Evolutionary conservation across 1,140 invertebrate species (phyloP).

Genomic region (Brachionus calyciflorus): DNA sequence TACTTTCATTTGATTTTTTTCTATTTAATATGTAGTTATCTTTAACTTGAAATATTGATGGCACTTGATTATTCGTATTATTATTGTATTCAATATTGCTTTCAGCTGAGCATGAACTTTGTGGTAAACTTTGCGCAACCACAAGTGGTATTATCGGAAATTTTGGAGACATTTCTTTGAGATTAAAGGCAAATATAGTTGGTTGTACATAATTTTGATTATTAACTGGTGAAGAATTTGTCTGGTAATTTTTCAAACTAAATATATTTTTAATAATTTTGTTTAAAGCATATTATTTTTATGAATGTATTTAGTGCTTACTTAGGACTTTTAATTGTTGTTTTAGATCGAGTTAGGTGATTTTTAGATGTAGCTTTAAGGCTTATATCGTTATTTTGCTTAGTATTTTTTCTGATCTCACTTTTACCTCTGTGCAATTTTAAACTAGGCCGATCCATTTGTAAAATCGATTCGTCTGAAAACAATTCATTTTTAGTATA

Average conservation of each 20-base stretch:
- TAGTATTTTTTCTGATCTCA: not conserved
- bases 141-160: constrained; percentile 5
- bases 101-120: not conserved
- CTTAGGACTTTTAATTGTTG: constrained; percentile 1
- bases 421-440: constrained; percentile 16
- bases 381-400: not conserved
- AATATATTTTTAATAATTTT: too few relatives aligned
- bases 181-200: not conserved
- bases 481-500: constrained; percentile 40
- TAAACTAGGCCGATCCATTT: not conserved
- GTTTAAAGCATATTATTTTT: too few relatives aligned
- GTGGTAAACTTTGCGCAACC: not conserved
- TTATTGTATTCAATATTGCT: not conserved
- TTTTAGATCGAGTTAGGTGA: not conserved
- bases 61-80: not conserved
- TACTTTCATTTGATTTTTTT: not conserved
- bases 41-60: not conserved
- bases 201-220: constrained; percentile 16
- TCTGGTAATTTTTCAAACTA: not conserved
- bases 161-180: not conserved
- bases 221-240: not conserved
- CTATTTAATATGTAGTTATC: not conserved
- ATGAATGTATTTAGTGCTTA: not conserved
- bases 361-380: not conserved
- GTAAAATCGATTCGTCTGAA: constrained; percentile 15